These are phyloP conservation scores for Oreortyx pictus DNA, from an alignment of 2,797 vertebrate species.

Conservation along the genomic window DNA sequence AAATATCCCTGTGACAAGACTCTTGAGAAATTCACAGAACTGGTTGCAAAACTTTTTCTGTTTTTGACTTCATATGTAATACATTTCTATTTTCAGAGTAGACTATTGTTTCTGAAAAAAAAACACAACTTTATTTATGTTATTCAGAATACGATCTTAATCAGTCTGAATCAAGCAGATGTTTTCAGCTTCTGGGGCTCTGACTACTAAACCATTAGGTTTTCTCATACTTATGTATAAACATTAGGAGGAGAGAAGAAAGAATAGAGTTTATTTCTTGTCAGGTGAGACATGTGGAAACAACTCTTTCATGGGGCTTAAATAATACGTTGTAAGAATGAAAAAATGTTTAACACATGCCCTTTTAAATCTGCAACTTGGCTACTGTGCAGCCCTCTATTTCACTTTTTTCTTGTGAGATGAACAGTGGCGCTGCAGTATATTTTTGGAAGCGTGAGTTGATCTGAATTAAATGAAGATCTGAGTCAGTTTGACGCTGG, in stretches of 20 bases:
- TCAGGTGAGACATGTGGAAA: conserved; percentile 56
- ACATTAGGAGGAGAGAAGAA: neutral
- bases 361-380: conserved; percentile 45
- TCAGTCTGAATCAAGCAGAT: neutral
- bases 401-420: conserved; percentile 20
- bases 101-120: neutral
- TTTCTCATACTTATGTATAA: conserved; percentile 35
- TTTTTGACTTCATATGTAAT: neutral
- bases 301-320: conserved; percentile 18
- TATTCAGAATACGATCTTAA: neutral
- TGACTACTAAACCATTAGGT: neutral
- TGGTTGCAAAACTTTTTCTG: neutral
- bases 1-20: conserved; percentile 18
- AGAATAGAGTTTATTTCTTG: conserved; percentile 43
- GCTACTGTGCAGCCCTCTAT: conserved; percentile 40
- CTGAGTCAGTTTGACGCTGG: conserved; percentile 68
- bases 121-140: neutral
- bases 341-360: conserved; percentile 15
- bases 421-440: conserved; percentile 54
- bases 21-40: neutral
- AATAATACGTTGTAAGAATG: conserved; percentile 14
- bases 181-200: conserved; percentile 5
- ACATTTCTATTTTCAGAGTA: neutral
- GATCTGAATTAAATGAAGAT: conserved; percentile 67
- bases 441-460: conserved; percentile 54